A percentile compares a stretch with the other conserved stretches of the same genome.
These are phyloP conservation scores for Schrankia costaestrigalis DNA, from an alignment of 2,888 invertebrate species.

Conservation along the genomic window DNA sequence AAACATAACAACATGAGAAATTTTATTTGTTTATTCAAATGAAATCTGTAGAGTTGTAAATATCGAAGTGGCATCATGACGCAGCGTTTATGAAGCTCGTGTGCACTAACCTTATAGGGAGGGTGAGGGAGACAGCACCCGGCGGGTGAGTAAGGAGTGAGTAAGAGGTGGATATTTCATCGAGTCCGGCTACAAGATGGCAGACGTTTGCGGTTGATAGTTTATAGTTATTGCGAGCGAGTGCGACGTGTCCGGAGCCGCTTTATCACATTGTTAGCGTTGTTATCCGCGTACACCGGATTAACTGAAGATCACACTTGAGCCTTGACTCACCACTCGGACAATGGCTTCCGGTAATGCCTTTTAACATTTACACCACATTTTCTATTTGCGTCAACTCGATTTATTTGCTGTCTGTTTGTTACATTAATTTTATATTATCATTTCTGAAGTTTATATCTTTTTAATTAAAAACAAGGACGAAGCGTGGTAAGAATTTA, in stretches of 20 bases:
- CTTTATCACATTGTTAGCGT: conserved; percentile 79
- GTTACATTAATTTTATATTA: conserved; percentile 20
- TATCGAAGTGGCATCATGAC: conserved; percentile 30
- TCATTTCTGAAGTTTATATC: conserved; percentile 50
- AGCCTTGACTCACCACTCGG: conserved; percentile 42
- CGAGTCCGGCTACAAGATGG: conserved; percentile 75
- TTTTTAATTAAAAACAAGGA: conserved; percentile 74
- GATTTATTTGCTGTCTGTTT: conserved; percentile 30
- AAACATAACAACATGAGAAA: conserved; percentile 19
- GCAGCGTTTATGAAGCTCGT: conserved; percentile 43
- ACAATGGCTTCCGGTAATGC: conserved; percentile 61
- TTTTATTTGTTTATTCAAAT: conserved; percentile 27
- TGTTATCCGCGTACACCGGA: conserved; percentile 74
- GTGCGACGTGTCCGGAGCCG: conserved; percentile 70
- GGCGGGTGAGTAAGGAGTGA: conserved; percentile 46
- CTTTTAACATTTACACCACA: conserved; percentile 53
- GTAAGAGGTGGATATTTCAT: conserved; percentile 71
- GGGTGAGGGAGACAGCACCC: conserved; percentile 48
- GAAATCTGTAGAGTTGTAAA: conserved; percentile 35
- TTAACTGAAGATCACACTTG: conserved; percentile 69
- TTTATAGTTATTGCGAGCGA: conserved; percentile 79
- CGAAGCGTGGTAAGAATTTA: conserved; percentile 60
- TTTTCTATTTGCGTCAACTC: conserved; percentile 32
- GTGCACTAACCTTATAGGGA: conserved; percentile 42
- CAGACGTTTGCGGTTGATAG: conserved; percentile 80